phyloP scores from a whole-genome alignment of 2,888 invertebrate genomes.

The Cataglyphis altisquamis region DNA sequence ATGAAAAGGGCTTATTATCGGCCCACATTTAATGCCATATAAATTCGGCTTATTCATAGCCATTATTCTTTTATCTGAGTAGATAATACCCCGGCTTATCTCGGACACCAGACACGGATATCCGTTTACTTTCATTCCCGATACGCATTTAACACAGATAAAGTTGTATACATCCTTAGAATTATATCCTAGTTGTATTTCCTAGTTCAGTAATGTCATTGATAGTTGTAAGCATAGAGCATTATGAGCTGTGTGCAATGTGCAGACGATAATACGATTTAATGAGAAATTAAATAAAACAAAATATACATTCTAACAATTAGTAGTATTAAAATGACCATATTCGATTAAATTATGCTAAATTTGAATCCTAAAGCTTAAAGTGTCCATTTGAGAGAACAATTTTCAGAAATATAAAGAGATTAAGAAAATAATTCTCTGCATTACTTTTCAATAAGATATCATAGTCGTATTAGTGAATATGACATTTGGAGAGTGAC shows the following conservation, averaged over 20 bases:
- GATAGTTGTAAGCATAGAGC: slow-evolving; percentile 69
- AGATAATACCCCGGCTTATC: slow-evolving; percentile 47
- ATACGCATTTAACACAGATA: slow-evolving; percentile 60
- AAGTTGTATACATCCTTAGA: slow-evolving; percentile 59
- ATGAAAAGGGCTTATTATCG: slow-evolving; percentile 69
- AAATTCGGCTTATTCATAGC: slow-evolving; percentile 57
- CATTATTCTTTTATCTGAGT: slow-evolving; percentile 51
- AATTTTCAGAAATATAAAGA: not conserved
- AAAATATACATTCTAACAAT: slow-evolving; percentile 48
- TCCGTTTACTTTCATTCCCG: slow-evolving; percentile 49
- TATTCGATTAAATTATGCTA: slow-evolving; percentile 13
- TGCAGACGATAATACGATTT: slow-evolving; percentile 49
- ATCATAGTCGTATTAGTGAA: slow-evolving; percentile 33
- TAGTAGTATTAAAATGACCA: slow-evolving; percentile 23
- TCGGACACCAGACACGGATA: slow-evolving; percentile 48
- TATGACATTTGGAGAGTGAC: not conserved
- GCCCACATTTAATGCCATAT: slow-evolving; percentile 76
- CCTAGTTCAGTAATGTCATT: slow-evolving; percentile 62
- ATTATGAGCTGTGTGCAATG: slow-evolving; percentile 65
- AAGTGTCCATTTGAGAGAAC: slow-evolving; percentile 34
- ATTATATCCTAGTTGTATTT: slow-evolving; percentile 62
- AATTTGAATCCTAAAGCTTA: slow-evolving; percentile 28
- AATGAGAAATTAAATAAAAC: slow-evolving; percentile 53
- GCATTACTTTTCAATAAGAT: slow-evolving; percentile 5
- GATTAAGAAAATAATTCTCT: slow-evolving; percentile 11